phyloP scores from a whole-genome alignment of 2,797 vertebrate genomes.

The Rhabdomys pumilio region DNA sequence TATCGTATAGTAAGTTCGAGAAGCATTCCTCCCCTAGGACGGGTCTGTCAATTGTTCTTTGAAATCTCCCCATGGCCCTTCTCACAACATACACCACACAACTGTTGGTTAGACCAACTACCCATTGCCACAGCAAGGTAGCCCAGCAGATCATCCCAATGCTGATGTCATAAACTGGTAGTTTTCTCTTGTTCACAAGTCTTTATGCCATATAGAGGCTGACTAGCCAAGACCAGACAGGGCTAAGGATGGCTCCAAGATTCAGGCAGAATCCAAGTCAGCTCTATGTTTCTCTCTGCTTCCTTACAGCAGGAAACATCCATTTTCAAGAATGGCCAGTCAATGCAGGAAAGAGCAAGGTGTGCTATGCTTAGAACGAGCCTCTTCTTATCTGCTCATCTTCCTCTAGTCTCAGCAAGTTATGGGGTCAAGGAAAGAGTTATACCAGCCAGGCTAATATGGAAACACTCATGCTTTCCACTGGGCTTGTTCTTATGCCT shows the following conservation, averaged over 20 bases:
- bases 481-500: background rate
- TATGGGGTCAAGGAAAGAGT: background rate
- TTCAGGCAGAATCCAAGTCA: background rate
- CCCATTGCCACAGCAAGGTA: background rate
- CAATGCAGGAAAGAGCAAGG: background rate
- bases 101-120: background rate
- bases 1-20: background rate
- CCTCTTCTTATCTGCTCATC: background rate
- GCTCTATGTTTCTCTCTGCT: background rate
- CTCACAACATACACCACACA: background rate
- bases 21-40: background rate
- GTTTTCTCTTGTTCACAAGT: background rate
- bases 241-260: background rate
- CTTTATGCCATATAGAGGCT: background rate
- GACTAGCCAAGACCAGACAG: background rate
- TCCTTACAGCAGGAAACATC: background rate
- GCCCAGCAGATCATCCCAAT: background rate
- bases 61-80: background rate
- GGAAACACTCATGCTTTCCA: background rate
- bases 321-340: background rate
- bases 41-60: too few species aligned
- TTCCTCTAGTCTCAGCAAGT: conserved; percentile 52
- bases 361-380: background rate
- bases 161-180: background rate
- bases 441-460: background rate